Base-by-base conservation (phyloP, 2,888 invertebrate species). In the Zaprionus lineosus region DNA sequence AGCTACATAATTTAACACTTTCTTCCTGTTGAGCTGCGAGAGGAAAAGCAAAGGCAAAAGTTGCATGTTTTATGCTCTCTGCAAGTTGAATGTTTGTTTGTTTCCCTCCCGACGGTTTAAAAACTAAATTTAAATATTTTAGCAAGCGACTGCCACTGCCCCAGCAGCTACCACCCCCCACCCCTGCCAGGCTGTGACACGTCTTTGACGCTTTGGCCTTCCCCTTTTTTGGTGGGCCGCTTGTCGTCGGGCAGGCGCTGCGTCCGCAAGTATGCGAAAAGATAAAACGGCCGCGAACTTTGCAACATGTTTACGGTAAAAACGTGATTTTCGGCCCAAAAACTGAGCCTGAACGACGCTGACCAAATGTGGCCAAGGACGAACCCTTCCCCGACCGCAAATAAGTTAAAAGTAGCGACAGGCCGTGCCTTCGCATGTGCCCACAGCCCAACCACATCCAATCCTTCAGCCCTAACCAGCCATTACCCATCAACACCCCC, bases 301-400 rank as follows among this genome's bases (percentile, higher is more conserved):
- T 81, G 69, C 75, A 84, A 68, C 84, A 84, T 82, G 86, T 82
- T 82, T 82, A 82, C 86, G 85, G 83, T 78, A 83, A 84, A 82
- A 82, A 82, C 82, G 82, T 82, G 82, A 82, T 82, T 82, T 82
- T 82, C 69, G 51, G 72, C 48, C 57, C 74, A 74, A 86, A 84
- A 81, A 76, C 75, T 18, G 40, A 39, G 58, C 33, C 21, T 39
- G 63, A 28, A 43, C 53, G 34, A 12, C 6, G 52, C 64, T 71
- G 78, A 78, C 78, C 86, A 79, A 78, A 75, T 85, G 86, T 83
- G 86, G 62, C 84, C 86, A 62, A 56, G 61, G 57, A 33, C 67
- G 50, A 78, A 67, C 67, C 86, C 76, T 83, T 85, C 60, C 57
- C 70, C 77, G 64, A 67, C 86, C 77, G 65, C 78, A 81, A 81